These are phyloP conservation scores for human DNA, from an alignment of 2,113 vertebrate genomes.

Conservation along the genomic window DNA sequence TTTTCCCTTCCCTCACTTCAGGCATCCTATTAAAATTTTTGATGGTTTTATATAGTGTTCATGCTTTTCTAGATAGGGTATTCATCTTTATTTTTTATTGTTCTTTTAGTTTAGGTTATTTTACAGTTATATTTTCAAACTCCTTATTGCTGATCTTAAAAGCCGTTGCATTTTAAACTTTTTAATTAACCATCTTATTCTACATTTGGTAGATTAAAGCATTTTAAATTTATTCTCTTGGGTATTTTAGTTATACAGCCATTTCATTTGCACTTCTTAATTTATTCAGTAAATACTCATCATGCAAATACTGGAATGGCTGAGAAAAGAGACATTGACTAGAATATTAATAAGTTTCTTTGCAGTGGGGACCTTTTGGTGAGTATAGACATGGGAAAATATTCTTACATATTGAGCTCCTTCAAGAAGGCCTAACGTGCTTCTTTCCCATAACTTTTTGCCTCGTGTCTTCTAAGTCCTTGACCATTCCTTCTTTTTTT, in stretches of 20 bases:
- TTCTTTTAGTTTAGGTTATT: neutral
- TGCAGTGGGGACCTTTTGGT: neutral
- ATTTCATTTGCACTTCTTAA: slow-evolving; percentile 46
- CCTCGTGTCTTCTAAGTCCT: neutral
- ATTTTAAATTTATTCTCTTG: slow-evolving; percentile 28
- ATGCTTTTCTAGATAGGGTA: neutral
- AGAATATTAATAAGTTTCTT: neutral
- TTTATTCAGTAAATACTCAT: neutral
- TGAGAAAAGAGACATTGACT: neutral
- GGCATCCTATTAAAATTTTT: neutral
- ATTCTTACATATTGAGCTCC: neutral
- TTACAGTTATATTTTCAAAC: neutral
- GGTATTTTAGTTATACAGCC: neutral
- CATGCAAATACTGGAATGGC: neutral
- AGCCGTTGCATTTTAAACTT: neutral
- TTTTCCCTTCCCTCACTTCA: no score
- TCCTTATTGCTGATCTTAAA: neutral
- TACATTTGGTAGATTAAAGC: slow-evolving; percentile 19
- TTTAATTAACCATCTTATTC: neutral
- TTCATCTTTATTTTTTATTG: neutral
- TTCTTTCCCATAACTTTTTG: neutral
- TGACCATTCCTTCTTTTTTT: neutral
- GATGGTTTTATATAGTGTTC: neutral
- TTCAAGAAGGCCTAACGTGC: neutral
- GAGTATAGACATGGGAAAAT: neutral